Base-by-base conservation (phyloP, 2,797 vertebrate species). In the Erethizon dorsatum region DNA sequence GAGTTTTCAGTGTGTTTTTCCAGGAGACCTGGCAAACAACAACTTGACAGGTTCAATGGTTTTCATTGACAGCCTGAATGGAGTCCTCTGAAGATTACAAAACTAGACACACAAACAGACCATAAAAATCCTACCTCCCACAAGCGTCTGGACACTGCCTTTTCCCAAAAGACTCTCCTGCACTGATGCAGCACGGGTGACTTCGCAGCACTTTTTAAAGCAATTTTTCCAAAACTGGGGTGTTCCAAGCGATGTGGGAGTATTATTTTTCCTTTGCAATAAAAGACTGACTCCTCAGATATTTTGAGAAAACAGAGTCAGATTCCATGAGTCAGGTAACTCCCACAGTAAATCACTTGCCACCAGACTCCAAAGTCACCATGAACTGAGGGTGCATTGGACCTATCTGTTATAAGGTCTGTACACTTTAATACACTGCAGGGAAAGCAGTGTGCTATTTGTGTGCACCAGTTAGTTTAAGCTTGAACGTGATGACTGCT, bases 1-100 rank as follows among this genome's bases (percentile, higher is more conserved):
- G 2, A 93, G 6, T 14, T 96, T 89, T 95, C 95, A 96, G 95
- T 92, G 15, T 87, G 90, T 97, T 98, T 98, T 98, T 98, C 97
- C 98, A 97, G 89, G 93, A 97, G 91, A 97, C 79, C 95, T 97
- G 95, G 97, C 97, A 95, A 82, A 97, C 92, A 94, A 96, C 95
- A 93, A 97, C 94, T 90, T 80, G 95, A 94, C 95, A 97, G 93
- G 83, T 98, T 98, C 97, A 71, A 88, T 96, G 80, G 65, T 77
- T 97, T 98, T 97, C 94, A 98, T 61, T 97, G 83, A 98, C 88
- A 94, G 94, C 85, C 96, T 83, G 87, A 95, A 83, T 28, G 63
- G 61, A 95, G 56, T 77, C 95, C 95, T 97, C 94, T 80, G 71
- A 96, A 95, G 33, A 54, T 77, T 91, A 65, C 85, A 95, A 91